phyloP scores from a whole-genome alignment of 2,888 invertebrate species.

The Tenthredo mesomela region DNA sequence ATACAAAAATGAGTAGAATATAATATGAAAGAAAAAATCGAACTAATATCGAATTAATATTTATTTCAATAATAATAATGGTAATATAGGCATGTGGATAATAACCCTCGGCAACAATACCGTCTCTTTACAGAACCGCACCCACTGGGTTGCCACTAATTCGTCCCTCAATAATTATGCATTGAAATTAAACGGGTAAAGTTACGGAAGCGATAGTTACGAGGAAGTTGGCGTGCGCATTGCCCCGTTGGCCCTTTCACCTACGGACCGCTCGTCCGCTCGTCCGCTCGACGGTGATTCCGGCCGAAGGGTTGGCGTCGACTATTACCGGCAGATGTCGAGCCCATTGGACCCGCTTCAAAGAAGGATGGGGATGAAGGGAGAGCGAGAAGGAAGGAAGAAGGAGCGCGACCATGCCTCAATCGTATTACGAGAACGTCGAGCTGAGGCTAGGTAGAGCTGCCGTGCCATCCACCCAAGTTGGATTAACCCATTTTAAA shows the following conservation, averaged over 20 bases:
- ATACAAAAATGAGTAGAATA: no score
- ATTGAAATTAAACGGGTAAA: conserved; percentile 51
- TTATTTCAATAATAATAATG: background rate
- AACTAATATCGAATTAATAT: background rate
- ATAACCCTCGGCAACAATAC: conserved; percentile 35
- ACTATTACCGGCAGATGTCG: conserved; percentile 55
- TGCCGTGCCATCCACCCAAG: conserved; percentile 36
- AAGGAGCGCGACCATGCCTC: conserved; percentile 38
- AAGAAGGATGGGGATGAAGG: conserved; percentile 8
- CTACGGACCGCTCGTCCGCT: conserved; percentile 39
- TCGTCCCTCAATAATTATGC: conserved; percentile 47
- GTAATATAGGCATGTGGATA: background rate
- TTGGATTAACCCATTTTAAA: conserved; percentile 55
- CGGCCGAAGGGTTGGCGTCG: conserved; percentile 51
- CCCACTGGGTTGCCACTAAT: conserved; percentile 27
- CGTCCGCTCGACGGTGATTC: conserved; percentile 39
- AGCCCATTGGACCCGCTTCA: conserved; percentile 51
- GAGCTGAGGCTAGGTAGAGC: conserved; percentile 38
- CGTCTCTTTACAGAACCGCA: conserved; percentile 11
- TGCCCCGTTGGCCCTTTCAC: conserved; percentile 49
- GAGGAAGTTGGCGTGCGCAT: conserved; percentile 41
- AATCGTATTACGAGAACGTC: conserved; percentile 49
- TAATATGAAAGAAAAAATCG: no score
- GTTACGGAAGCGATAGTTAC: conserved; percentile 50
- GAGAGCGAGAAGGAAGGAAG: background rate